These are phyloP conservation scores for Brachionus angularis DNA, from an alignment of 1,140 invertebrate genomes.

Conservation along the genomic window DNA sequence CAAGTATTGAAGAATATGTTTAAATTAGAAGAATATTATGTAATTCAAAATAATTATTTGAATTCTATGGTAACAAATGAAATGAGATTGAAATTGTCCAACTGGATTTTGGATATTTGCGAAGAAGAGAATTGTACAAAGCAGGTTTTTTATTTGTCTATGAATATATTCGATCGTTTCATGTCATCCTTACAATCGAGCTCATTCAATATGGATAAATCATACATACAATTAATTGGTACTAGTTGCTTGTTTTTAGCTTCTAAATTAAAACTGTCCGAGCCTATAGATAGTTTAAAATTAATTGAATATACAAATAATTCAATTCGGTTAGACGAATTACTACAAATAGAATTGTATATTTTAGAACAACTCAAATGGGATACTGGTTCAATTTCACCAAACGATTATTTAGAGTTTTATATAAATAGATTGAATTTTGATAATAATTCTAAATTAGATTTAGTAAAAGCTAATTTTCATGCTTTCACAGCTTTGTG, in stretches of 20 bases:
- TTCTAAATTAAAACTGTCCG: slow-evolving; percentile 80
- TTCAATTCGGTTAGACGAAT: slow-evolving; percentile 73
- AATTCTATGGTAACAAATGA: not conserved
- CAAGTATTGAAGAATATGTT: too few relatives aligned
- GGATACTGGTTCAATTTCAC: slow-evolving; percentile 73
- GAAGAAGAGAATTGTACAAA: slow-evolving; percentile 83
- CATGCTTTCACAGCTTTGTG: not conserved
- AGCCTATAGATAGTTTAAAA: slow-evolving; percentile 70
- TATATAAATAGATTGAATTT: not conserved
- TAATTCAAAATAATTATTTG: not conserved
- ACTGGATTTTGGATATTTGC: slow-evolving; percentile 63
- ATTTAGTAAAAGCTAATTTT: not conserved
- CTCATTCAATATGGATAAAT: slow-evolving; percentile 68
- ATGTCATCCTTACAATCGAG: slow-evolving; percentile 62
- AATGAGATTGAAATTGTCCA: not conserved
- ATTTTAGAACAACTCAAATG: slow-evolving; percentile 73
- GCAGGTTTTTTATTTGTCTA: slow-evolving; percentile 80
- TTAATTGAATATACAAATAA: slow-evolving; percentile 85
- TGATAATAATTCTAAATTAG: not conserved
- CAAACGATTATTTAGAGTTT: slow-evolving; percentile 64
- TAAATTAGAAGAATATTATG: slow-evolving; percentile 4
- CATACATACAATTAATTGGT: slow-evolving; percentile 79
- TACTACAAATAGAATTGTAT: slow-evolving; percentile 77
- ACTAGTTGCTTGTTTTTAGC: slow-evolving; percentile 82
- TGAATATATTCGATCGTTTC: slow-evolving; percentile 88